phyloP scores from a whole-genome alignment of 1,140 invertebrate genomes.

The Drosophila leontia region DNA sequence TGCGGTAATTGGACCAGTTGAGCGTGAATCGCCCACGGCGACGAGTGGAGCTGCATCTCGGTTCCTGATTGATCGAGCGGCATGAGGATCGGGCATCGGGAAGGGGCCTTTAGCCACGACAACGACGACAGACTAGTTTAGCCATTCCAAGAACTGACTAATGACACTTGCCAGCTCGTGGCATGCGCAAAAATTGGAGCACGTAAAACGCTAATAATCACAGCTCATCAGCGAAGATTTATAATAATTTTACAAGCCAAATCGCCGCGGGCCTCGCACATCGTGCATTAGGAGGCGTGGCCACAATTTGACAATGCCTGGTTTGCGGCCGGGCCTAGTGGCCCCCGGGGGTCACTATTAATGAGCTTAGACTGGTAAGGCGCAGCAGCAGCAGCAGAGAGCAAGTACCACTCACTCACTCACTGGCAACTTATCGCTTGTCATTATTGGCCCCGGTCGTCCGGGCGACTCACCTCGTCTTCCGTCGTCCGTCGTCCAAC shows the following conservation, averaged over 20 bases:
- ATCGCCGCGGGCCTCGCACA: slow-evolving; percentile 57
- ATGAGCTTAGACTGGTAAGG: slow-evolving; percentile 68
- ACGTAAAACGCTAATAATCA: slow-evolving; percentile 81
- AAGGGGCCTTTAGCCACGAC: background rate
- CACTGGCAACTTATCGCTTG: slow-evolving; percentile 73
- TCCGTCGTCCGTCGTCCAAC: slow-evolving; percentile 42
- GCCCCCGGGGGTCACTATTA: slow-evolving; percentile 72
- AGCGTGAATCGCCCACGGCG: slow-evolving; percentile 71
- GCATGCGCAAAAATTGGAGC: slow-evolving; percentile 69
- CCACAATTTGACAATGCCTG: slow-evolving; percentile 72
- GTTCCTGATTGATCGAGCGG: slow-evolving; percentile 70
- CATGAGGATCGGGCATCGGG: slow-evolving; percentile 11
- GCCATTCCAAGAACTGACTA: slow-evolving; percentile 74
- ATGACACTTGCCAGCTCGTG: slow-evolving; percentile 65
- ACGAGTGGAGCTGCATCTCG: slow-evolving; percentile 43
- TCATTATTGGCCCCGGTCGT: slow-evolving; percentile 69
- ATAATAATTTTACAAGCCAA: slow-evolving; percentile 76
- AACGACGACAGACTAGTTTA: slow-evolving; percentile 70
- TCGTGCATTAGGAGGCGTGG: slow-evolving; percentile 75
- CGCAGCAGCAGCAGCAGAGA: slow-evolving; percentile 23
- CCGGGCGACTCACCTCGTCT: slow-evolving; percentile 63
- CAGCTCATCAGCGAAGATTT: slow-evolving; percentile 81
- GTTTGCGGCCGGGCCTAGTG: slow-evolving; percentile 18
- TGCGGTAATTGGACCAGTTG: slow-evolving; percentile 70
- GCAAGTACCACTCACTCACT: slow-evolving; percentile 40